Conservation (phyloP, 2,113 vertebrate genomes). For the Oceanites oceanicus region DNA sequence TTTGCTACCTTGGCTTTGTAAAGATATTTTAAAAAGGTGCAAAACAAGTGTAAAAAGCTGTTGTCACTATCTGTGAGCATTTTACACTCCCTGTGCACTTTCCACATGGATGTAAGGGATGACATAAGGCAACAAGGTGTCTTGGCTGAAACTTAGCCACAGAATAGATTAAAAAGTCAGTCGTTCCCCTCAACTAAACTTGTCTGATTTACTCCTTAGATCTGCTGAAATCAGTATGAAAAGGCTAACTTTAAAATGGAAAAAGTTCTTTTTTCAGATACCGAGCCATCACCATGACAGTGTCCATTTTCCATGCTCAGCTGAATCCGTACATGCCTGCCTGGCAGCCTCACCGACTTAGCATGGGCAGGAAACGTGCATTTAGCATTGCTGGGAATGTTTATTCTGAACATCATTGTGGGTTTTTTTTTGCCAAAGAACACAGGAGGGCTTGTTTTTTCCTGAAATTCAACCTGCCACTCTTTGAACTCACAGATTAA, state of each 20-base stretch:
- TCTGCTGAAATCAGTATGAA: conserved; percentile 23
- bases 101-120: not conserved
- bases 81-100: not conserved
- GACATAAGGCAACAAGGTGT: not conserved
- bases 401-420: not conserved
- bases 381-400: not conserved
- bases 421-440: not conserved
- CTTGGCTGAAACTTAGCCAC: not conserved
- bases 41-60: not conserved
- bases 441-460: conserved; percentile 25
- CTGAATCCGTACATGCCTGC: conserved; percentile 10
- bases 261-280: not conserved
- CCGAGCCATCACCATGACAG: conserved; percentile 46
- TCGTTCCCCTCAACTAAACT: not conserved
- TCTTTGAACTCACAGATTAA: conserved; percentile 7
- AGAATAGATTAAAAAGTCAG: not conserved
- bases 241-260: not conserved
- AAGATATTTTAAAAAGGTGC: not conserved
- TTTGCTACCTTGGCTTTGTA: not conserved
- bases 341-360: conserved; percentile 8
- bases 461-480: conserved; percentile 28
- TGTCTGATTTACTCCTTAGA: not conserved
- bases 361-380: not conserved
- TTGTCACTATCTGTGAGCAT: not conserved
- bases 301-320: conserved; percentile 37